A percentile compares a stretch with the other conserved stretches of the same genome.
phyloP scores from a whole-genome alignment of 1,140 invertebrate genomes.

The Gryon sp. region DNA sequence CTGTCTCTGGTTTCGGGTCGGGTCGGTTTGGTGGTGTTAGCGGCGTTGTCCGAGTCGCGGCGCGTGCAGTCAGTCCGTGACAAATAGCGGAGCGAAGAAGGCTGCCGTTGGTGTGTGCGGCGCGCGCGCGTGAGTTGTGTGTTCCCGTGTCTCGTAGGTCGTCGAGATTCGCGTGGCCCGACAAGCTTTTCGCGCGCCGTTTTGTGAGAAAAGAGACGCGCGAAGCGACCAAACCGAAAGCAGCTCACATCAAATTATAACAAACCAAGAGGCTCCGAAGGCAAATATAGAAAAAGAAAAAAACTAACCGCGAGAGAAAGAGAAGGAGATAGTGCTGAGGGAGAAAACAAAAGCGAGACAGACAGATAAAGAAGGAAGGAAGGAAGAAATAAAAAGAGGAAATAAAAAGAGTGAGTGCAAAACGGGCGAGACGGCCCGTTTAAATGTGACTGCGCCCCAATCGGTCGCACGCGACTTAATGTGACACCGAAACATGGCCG shows the following conservation, averaged over 20 bases:
- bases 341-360: no score
- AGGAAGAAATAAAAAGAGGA: no score
- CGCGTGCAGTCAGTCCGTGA: constrained; percentile 6
- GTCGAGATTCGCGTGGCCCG: background rate
- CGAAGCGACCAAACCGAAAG: background rate
- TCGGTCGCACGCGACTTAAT: constrained; percentile 67
- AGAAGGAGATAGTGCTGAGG: no score
- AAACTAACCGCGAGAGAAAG: no score
- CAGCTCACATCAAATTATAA: no score
- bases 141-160: background rate
- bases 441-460: constrained; percentile 65
- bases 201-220: no score
- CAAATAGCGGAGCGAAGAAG: background rate
- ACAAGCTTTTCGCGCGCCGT: no score
- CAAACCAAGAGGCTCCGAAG: no score
- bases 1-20: no score
- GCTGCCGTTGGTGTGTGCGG: background rate
- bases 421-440: constrained; percentile 47
- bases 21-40: no score
- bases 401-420: background rate
- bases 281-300: no score
- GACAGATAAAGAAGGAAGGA: no score
- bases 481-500: constrained; percentile 84
- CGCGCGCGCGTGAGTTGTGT: background rate
- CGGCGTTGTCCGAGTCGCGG: background rate